Conservation (phyloP, 1,140 invertebrate species). For the Caenorhabditis tropicalis region DNA sequence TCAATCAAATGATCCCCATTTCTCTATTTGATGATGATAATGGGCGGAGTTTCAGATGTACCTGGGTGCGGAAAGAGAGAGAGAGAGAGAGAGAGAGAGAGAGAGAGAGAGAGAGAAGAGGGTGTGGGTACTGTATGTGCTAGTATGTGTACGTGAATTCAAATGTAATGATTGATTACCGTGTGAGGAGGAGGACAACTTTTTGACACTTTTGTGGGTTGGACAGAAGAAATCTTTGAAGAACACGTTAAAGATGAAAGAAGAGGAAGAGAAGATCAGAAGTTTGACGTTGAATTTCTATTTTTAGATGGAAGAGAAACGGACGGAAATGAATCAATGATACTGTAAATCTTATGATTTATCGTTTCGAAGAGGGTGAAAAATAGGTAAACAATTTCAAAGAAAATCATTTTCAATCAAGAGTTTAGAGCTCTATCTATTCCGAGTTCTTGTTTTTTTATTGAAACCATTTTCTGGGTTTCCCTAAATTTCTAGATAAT, state of each 20-base stretch:
- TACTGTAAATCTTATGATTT: background rate
- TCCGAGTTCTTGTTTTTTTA: too few relatives aligned
- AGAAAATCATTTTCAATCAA: background rate
- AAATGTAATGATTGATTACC: background rate
- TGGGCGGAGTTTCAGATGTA: background rate
- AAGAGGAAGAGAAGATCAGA: background rate
- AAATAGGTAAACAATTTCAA: background rate
- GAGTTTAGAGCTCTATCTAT: too few relatives aligned
- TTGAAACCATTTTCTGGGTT: too few relatives aligned
- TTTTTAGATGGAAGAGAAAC: background rate
- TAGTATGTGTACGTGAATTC: slow-evolving; percentile 6
- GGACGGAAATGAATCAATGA: background rate
- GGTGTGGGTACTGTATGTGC: background rate
- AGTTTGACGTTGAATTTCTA: background rate
- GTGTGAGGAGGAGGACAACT: background rate
- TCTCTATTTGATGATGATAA: background rate
- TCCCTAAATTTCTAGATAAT: too few relatives aligned
- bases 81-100: background rate
- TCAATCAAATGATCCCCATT: background rate
- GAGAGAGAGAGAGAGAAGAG: background rate
- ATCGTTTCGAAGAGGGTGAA: background rate
- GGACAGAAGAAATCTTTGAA: background rate
- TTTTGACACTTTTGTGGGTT: background rate
- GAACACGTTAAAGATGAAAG: background rate
- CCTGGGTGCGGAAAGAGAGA: background rate